A percentile compares a stretch with the other conserved stretches of the same genome.
Conservation (phyloP, 2,113 vertebrate genomes). For the Donacobius atricapilla region DNA sequence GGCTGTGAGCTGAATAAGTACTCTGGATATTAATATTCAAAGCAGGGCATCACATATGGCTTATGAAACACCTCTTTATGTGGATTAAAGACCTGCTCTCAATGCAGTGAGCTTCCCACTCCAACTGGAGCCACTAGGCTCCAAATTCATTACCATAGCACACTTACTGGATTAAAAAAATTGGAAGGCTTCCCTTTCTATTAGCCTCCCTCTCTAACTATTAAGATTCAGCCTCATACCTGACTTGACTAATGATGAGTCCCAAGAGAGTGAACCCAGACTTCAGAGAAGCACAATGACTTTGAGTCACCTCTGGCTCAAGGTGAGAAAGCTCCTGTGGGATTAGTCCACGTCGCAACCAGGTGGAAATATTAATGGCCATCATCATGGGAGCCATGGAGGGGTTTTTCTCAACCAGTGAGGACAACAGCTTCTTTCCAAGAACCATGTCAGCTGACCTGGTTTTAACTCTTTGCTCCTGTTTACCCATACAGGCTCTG, state of each 20-base stretch:
- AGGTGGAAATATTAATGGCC: background rate
- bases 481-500: background rate
- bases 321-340: background rate
- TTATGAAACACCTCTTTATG: constrained; percentile 45
- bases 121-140: background rate
- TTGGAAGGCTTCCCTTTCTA: constrained; percentile 21
- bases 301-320: constrained; percentile 2
- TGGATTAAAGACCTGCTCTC: constrained; percentile 41
- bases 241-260: constrained; percentile 29
- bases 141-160: constrained; percentile 38
- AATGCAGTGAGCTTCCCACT: constrained; percentile 1
- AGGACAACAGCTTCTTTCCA: background rate
- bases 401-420: background rate
- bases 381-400: background rate
- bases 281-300: background rate
- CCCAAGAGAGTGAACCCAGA: background rate
- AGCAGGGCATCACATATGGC: constrained; percentile 16
- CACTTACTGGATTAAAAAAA: background rate
- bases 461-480: background rate
- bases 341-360: background rate
- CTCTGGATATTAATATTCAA: constrained; percentile 51
- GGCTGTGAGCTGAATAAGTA: constrained; percentile 34
- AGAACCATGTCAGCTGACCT: background rate
- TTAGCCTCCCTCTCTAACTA: constrained; percentile 8
- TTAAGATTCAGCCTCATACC: constrained; percentile 18